These are phyloP conservation scores for Dreissena rostriformis DNA, from an alignment of 1,140 invertebrate species.

Conservation along the genomic window DNA sequence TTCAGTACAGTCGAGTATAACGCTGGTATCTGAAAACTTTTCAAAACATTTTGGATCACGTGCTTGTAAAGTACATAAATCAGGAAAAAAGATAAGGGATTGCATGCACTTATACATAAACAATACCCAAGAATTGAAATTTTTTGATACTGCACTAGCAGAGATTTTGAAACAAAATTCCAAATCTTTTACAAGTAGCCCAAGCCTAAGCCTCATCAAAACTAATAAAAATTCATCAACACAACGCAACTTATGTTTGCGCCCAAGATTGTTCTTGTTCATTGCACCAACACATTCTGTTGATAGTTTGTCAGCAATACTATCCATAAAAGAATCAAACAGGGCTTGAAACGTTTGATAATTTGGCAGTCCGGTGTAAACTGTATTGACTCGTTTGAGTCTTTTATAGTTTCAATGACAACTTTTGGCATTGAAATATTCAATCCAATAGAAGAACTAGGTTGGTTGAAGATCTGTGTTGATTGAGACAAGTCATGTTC, in stretches of 20 bases:
- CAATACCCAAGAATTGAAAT: conserved; percentile 51
- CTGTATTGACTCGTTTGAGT: conserved; percentile 1
- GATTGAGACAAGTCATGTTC: no score
- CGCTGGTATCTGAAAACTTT: conserved; percentile 45
- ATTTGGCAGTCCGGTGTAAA: conserved; percentile 24
- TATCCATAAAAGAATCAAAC: not conserved
- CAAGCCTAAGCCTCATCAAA: conserved; percentile 51
- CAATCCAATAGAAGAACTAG: not conserved
- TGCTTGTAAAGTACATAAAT: conserved; percentile 8
- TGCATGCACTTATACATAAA: conserved; percentile 29
- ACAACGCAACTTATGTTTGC: conserved; percentile 18
- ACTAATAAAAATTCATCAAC: conserved; percentile 51
- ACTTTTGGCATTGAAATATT: not conserved
- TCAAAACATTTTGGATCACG: conserved; percentile 44
- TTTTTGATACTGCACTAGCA: conserved; percentile 31
- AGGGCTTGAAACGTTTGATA: not conserved
- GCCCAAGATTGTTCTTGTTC: no score
- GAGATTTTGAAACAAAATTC: conserved; percentile 52
- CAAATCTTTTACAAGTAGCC: conserved; percentile 49
- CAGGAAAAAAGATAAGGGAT: conserved; percentile 44
- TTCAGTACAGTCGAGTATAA: conserved; percentile 56
- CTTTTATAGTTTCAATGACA: not conserved
- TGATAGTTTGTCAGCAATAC: not conserved
- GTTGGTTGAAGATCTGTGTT: no score
- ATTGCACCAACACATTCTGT: no score